Evolutionary conservation across 2,888 invertebrate genomes (phyloP).

Genomic region (Andrena fulva): DNA sequence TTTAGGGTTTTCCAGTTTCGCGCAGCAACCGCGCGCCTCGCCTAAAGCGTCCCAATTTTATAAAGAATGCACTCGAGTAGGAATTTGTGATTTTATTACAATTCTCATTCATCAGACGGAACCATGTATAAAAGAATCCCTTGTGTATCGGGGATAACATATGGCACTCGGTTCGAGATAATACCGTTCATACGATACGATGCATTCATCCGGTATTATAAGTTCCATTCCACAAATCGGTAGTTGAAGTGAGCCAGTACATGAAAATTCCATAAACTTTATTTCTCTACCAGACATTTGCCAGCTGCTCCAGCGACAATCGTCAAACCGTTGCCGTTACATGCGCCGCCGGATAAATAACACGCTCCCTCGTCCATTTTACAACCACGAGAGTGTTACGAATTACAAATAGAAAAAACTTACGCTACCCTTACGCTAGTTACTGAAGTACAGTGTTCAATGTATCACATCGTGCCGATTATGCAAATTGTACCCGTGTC

Average conservation of each 20-base stretch:
- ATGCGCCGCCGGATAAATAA: constrained; percentile 23
- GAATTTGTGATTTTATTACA: constrained; percentile 25
- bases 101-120: not conserved
- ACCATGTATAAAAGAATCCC: constrained; percentile 6
- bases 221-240: not conserved
- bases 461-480: constrained; percentile 47
- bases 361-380: not conserved
- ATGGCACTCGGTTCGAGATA: constrained; percentile 25
- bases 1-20: not conserved
- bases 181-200: not conserved
- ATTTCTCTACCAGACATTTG: constrained; percentile 20
- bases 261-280: constrained; percentile 37
- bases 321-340: not conserved
- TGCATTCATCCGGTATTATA: not conserved
- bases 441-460: constrained; percentile 36
- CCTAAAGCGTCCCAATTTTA: not conserved
- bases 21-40: not conserved
- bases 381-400: constrained; percentile 20
- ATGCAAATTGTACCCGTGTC: constrained; percentile 38
- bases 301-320: not conserved
- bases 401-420: constrained; percentile 30
- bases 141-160: constrained; percentile 19
- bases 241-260: not conserved
- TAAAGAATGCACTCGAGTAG: constrained; percentile 1
- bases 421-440: constrained; percentile 44